Percentiles rank a stretch among this genome's conserved stretches.
These are phyloP conservation scores for Anolis apletophallus DNA, from an alignment of 2,797 vertebrate genomes.

Conservation along the genomic window DNA sequence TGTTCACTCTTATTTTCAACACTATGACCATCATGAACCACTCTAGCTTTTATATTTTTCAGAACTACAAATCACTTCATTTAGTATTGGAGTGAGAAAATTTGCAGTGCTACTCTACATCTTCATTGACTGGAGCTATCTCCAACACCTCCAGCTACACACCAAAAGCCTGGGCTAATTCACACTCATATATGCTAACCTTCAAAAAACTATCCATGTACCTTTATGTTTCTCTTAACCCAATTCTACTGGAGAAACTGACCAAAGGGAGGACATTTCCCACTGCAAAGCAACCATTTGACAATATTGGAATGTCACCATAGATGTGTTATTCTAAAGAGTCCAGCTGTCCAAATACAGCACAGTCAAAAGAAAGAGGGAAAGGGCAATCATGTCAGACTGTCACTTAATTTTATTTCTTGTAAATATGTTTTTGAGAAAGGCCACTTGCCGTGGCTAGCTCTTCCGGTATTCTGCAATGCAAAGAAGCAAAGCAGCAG, in stretches of 20 bases:
- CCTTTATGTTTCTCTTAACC: background rate
- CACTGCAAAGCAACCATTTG: background rate
- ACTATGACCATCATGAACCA: background rate
- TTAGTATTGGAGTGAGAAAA: background rate
- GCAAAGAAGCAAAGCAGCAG: conserved; percentile 37
- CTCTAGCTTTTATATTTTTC: background rate
- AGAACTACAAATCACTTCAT: background rate
- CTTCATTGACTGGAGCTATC: background rate
- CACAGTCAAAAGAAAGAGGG: background rate
- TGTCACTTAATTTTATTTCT: conserved; percentile 56
- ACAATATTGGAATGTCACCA: background rate
- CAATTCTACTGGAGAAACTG: background rate
- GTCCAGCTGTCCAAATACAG: conserved; percentile 22
- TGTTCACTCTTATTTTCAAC: background rate
- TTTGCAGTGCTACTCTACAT: background rate
- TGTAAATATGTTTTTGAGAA: conserved; percentile 54
- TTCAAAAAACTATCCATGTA: background rate
- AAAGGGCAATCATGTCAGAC: background rate
- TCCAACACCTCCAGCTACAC: background rate
- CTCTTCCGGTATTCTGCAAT: conserved; percentile 55
- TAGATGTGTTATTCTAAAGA: background rate
- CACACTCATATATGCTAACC: background rate
- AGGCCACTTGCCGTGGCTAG: conserved; percentile 35
- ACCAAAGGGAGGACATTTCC: background rate
- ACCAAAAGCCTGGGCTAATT: background rate